Evolutionary conservation across 2,113 vertebrate genomes (phyloP).

Genomic region (Zosterops japonicus): DNA sequence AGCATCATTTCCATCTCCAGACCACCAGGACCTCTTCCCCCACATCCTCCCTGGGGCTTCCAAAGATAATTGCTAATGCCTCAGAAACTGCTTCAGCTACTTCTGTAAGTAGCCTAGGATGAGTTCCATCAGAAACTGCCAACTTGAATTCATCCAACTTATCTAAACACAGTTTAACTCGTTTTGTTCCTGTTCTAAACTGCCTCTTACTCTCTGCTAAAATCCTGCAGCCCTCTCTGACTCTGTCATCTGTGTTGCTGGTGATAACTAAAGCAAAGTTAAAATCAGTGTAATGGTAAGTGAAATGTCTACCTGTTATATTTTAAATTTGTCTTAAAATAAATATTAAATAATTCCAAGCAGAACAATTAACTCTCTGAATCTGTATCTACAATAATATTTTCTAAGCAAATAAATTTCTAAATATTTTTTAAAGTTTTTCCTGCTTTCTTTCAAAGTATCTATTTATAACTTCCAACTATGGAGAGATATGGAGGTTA

Average conservation of each 20-base stretch:
- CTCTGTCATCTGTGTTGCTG: background rate
- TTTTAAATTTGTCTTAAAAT: background rate
- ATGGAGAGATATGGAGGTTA: background rate
- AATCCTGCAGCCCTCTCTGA: background rate
- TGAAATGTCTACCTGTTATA: background rate
- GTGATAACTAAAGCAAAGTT: background rate
- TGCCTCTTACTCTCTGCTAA: background rate
- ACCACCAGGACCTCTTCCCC: background rate
- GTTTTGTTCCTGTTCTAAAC: background rate
- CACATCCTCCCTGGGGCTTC: background rate
- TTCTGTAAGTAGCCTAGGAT: background rate
- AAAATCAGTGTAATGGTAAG: background rate
- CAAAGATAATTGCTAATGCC: background rate
- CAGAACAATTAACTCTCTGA: background rate
- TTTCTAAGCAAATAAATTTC: background rate
- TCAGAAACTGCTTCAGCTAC: background rate
- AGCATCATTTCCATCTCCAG: background rate
- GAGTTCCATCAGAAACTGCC: background rate
- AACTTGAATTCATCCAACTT: background rate
- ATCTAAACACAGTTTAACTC: background rate
- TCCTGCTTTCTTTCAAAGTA: background rate
- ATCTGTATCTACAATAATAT: background rate
- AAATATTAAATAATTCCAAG: background rate
- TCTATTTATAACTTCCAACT: background rate
- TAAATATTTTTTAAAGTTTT: background rate